Evolutionary conservation across 2,888 invertebrate genomes (phyloP), one percentile per base, ranked within the genome.

Genomic region (Celastrina argiolus): DNA sequence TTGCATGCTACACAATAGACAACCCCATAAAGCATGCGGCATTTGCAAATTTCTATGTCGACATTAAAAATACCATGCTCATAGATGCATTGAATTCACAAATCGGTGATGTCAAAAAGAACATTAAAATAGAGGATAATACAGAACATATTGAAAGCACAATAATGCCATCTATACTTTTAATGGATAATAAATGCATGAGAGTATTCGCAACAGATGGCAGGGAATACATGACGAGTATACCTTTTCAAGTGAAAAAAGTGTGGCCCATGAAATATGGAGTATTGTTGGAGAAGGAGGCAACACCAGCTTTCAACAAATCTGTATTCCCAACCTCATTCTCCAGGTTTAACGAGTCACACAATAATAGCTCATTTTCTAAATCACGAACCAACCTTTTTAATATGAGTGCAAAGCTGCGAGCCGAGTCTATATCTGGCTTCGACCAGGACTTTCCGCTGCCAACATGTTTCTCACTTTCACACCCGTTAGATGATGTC

Each of bases 401-500:
- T 16, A 89, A 87, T 51, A 83, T 87, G 82, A 91, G 91, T 59
- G 85, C 85, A 0, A 86, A 82, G 68, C 71, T 87, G 7, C 78
- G 86, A 8, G 81, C 83, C 0, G 90, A 90, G 65, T 88, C 89
- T 0, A 73, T 85, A 0, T 82, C 85, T 0, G 83, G 78, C 0
- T 87, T 81, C 39, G 91, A 91, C 2, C 81, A 83, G n/a, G 91
- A 92, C 51, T 88, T 93, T 64, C 88, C 91, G 0, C 91, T 96
- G 77, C 96, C 98, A 0, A 94, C 95, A 0, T 92, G 98, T 63
- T 98, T 97, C 83, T 97, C 97, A 8, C 85, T 98, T 68, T 92
- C 95, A 0, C 97, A 98, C 92, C 98, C 98, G 0, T 86, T 98
- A 65, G 97, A 98, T 82, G 98, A 98, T 85, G 95, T 97, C 31